Evolutionary conservation across 2,888 invertebrate genomes (phyloP).

Genomic region (Coelopa pilipes): DNA sequence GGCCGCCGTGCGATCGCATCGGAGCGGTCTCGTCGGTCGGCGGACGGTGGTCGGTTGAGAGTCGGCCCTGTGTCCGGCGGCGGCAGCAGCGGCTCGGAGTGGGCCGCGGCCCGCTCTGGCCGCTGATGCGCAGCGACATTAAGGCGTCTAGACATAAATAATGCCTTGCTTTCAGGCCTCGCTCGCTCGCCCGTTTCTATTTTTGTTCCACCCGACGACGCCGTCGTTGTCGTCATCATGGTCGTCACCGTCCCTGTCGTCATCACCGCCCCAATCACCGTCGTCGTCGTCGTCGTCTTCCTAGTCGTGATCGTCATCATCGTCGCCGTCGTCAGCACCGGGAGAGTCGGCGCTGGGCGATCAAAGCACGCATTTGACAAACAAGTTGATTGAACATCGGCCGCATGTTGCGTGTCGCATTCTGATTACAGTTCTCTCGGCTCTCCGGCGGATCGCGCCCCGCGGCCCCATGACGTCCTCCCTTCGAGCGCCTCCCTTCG

Average conservation of each 20-base stretch:
- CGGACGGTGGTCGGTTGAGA: background rate
- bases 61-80: slow-evolving; percentile 26
- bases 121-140: slow-evolving; percentile 18
- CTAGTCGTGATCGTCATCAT: background rate
- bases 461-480: too few species aligned
- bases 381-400: slow-evolving; percentile 31
- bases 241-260: background rate
- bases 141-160: slow-evolving; percentile 33
- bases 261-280: slow-evolving; percentile 25
- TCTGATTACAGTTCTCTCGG: slow-evolving; percentile 18
- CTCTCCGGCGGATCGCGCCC: too few species aligned
- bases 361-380: slow-evolving; percentile 3
- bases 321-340: background rate
- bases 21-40: background rate
- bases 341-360: too few species aligned
- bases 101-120: too few species aligned
- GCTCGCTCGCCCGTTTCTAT: background rate
- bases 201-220: slow-evolving; percentile 27
- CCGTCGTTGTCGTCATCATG: background rate
- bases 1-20: slow-evolving; percentile 13
- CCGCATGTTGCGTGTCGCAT: slow-evolving; percentile 26
- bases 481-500: too few species aligned
- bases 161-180: background rate
- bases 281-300: background rate
- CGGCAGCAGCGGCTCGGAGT: too few species aligned